phyloP scores from a whole-genome alignment of 2,888 invertebrate genomes.

The Sminthurinus aureus region DNA sequence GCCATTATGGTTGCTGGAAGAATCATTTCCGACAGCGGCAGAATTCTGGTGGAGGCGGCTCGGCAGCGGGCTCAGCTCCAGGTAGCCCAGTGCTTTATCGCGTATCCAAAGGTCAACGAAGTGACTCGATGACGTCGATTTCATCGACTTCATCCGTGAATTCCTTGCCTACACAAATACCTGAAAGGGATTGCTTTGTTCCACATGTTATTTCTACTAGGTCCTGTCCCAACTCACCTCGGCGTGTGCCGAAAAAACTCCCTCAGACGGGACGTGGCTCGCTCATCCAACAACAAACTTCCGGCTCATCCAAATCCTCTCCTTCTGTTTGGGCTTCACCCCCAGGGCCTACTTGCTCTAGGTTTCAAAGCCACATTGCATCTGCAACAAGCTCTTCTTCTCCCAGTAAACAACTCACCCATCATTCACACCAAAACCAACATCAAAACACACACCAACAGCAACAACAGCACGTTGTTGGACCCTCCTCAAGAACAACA shows the following conservation, averaged over 20 bases:
- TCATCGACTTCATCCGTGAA: slow-evolving; percentile 54
- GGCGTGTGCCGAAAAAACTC: slow-evolving; percentile 48
- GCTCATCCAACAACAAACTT: slow-evolving; percentile 31
- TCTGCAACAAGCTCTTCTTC: slow-evolving; percentile 33
- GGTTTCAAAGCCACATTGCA: slow-evolving; percentile 26
- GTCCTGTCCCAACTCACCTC: slow-evolving; percentile 57
- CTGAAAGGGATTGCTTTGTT: slow-evolving; percentile 35
- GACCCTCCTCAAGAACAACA: not conserved
- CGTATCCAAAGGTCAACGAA: slow-evolving; percentile 49
- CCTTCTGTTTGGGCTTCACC: slow-evolving; percentile 29
- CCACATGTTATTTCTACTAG: slow-evolving; percentile 51
- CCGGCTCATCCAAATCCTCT: slow-evolving; percentile 31
- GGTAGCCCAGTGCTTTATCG: slow-evolving; percentile 57
- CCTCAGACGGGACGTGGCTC: slow-evolving; percentile 22
- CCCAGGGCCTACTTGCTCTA: slow-evolving; percentile 5
- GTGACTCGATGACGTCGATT: slow-evolving; percentile 57
- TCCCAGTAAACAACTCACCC: not conserved
- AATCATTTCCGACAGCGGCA: slow-evolving; percentile 53
- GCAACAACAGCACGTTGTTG: slow-evolving; percentile 9
- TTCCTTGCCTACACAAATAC: slow-evolving; percentile 54
- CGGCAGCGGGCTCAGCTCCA: slow-evolving; percentile 52
- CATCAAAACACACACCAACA: slow-evolving; percentile 23
- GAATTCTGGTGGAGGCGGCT: slow-evolving; percentile 33
- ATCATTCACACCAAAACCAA: no score
- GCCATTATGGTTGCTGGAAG: slow-evolving; percentile 59